Conservation (phyloP, 2,113 vertebrate genomes). For the Eubucco bourcierii region DNA sequence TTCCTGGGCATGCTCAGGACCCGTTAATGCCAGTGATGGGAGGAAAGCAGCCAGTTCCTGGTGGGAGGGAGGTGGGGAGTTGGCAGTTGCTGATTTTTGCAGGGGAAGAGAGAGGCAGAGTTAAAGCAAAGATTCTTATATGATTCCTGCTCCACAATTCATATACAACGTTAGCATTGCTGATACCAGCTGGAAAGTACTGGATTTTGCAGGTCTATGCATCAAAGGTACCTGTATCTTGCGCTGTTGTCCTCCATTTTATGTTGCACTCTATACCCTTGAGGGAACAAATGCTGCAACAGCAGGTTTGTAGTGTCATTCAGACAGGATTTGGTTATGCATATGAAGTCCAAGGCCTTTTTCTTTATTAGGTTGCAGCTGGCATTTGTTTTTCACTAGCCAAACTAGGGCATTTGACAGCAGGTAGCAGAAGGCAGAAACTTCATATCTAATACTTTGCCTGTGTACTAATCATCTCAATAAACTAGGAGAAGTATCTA, state of each 20-base stretch:
- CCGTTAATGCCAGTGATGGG: background rate
- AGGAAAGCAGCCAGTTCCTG: slow-evolving; percentile 14
- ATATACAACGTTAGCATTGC: background rate
- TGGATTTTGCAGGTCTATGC: background rate
- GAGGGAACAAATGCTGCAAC: slow-evolving; percentile 38
- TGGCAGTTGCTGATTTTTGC: slow-evolving; percentile 10
- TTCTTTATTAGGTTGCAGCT: slow-evolving; percentile 41
- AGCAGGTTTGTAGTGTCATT: slow-evolving; percentile 5
- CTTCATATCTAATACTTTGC: background rate
- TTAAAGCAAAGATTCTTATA: background rate
- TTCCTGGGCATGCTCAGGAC: background rate
- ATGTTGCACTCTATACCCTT: background rate
- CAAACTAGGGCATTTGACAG: slow-evolving; percentile 44
- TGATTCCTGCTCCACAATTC: background rate
- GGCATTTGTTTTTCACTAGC: background rate
- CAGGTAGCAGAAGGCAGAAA: slow-evolving; percentile 38
- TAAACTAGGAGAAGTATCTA: background rate
- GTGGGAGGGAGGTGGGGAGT: background rate
- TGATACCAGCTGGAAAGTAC: background rate
- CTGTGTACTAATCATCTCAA: background rate
- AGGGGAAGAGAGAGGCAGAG: background rate
- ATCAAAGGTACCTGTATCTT: background rate
- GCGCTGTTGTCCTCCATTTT: background rate
- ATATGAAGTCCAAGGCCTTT: background rate
- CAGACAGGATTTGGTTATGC: background rate